Base-by-base conservation (phyloP, 1,140 invertebrate species). In the Littorina saxatilis region DNA sequence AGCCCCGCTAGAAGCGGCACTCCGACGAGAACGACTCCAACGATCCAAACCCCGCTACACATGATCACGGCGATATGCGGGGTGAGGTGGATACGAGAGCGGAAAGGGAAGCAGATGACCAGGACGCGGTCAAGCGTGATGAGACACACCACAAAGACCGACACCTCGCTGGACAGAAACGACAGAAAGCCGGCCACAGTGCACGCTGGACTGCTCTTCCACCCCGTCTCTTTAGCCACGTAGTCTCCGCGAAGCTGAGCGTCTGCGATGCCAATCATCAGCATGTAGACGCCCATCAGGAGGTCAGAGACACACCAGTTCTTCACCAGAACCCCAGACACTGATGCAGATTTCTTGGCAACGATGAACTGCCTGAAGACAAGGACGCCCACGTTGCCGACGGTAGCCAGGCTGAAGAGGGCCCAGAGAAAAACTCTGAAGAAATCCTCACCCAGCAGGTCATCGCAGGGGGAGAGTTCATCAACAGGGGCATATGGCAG, bases 111-210 rank as follows among this genome's bases (percentile, higher is more conserved):
- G n/a, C n/a, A n/a, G n/a, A n/a, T n/a, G n/a, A n/a, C n/a, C n/a
- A n/a, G n/a, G n/a, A n/a, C n/a, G n/a, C n/a, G n/a, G n/a, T n/a
- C n/a, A n/a, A n/a, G n/a, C n/a, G n/a, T n/a, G n/a, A n/a, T n/a
- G n/a, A n/a, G n/a, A n/a, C n/a, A n/a, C n/a, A n/a, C n/a, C n/a
- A n/a, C 39, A 76, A 85, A 5, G 88, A 90, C 15, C 88, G 35
- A 17, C 84, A 86, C 15, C n/a, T n/a, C n/a, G n/a, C n/a, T n/a
- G n/a, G 87, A 80, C 20, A 90, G 40, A 39, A 88, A 83, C 3
- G 88, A 88, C 11, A 87, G 68, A 50, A 91, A 40, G 58, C 90
- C 90, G 1, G 89, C 61, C 13, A 88, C 90, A 88, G 89, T n/a
- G n/a, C n/a, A n/a, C n/a, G n/a, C n/a, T n/a, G n/a, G n/a, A n/a